Base-by-base conservation (phyloP, 2,113 vertebrate species). In the Sorex fumeus region DNA sequence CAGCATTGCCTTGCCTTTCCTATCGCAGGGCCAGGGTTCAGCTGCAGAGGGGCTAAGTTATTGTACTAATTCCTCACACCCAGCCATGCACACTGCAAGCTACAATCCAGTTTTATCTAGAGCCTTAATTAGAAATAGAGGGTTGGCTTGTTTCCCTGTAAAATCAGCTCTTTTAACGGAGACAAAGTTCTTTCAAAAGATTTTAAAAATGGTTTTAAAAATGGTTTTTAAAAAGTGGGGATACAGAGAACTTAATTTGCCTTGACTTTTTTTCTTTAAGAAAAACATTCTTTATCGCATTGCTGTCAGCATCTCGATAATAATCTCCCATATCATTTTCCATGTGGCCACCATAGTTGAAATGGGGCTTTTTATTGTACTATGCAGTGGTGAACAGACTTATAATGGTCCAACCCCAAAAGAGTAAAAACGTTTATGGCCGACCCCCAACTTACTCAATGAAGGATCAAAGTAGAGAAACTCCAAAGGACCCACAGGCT, bases 41-140 rank as follows among this genome's bases (percentile, higher is more conserved):
- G 4, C 18, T 72, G 28, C 0, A 3, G 47, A 28, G 50, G 15
- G 36, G 16, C n/a, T 83, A 72, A 36, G 23, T 34, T 90, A 62
- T 66, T 83, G 21, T 3, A 78, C 15, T 50, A 85, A 57, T 85
- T 88, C 45, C 88, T 88, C 81, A 74, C 16, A 81, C 6, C 1
- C 21, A 78, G 64, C 25, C 66, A 45, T 18, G 40, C 1, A 67
- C 36, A 86, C 32, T 53, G 8, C 6, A 50, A 36, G 2, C 53
- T 86, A 45, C 36, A 71, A 8, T 74, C 30, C 27, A 50, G 27
- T 82, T 83, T 88, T 62, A 30, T n/a, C 8, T 79, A 74, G 53
- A 30, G 45, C 34, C 81, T 94, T 91, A 94, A 53, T 47, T 87
- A 80, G 40, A 94, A 71, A 64, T 76, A 8, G 36, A 76, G 21